Evolutionary conservation across 2,113 vertebrate species (phyloP), one percentile per base, ranked within the genome.

Genomic region (Bujurquina vittata): DNA sequence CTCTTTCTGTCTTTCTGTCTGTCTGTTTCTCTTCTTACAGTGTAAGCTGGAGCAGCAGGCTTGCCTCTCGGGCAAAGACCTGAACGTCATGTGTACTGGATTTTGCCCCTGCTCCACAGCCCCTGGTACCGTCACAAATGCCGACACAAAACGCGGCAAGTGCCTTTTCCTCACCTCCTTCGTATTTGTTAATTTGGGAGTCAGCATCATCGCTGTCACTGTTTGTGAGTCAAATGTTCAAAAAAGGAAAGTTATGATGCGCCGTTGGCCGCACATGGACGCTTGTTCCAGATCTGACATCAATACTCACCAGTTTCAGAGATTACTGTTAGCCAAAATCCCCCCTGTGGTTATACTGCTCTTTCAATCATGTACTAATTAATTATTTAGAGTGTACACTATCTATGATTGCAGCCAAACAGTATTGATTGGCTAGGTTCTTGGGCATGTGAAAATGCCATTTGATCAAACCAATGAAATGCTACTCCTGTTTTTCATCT

Each of bases 41-140:
- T 94, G 95, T 91, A 99, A 99, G 92, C 94, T 99, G 96, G 97
- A 99, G 92, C 98, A 98, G 95, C 98, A 99, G 94, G 96, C 96
- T 0, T 99, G 98, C 86, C 96, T 98, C 90, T 96, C 96, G 79
- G 97, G 94, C 92, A 99, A 99, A 95, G 97, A 98, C 89, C 92
- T 99, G 88, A 95, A 79, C 0, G 88, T 97, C 87, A 95, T 94
- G 77, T 99, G 98, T 4, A 35, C 96, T 43, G 97, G 98, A 26
- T 96, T 96, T 58, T 99, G 98, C 58, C 98, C 98, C 73, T 99
- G 98, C 83, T 94, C 96, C 17, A 94, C 92, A 4, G 77, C 94
- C 67, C 52, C 89, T 1, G 22, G 65, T 2, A 63, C 81, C 35
- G 2, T 74, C 84, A 90, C 95, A 22, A 89, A 93, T 8, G 8